Percentiles rank a stretch among this genome's conserved stretches.
phyloP scores from a whole-genome alignment of 2,797 vertebrate species.

The Pelobates cultripes region DNA sequence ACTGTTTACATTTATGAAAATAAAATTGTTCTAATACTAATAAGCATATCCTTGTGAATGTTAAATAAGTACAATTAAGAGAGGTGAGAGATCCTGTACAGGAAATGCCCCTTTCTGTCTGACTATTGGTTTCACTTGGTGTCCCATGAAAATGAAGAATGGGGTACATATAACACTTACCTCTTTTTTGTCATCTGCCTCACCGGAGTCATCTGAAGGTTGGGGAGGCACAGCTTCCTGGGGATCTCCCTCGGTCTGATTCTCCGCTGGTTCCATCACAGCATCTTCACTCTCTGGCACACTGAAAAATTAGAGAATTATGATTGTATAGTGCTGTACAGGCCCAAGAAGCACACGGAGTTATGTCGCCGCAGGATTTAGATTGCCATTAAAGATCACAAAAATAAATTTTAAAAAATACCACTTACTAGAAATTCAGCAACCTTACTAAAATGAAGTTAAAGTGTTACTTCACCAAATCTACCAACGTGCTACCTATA shows the following conservation, averaged over 20 bases:
- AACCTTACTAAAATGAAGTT: too few relatives aligned
- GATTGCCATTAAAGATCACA: too few relatives aligned
- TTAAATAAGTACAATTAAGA: not conserved
- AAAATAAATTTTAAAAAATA: too few relatives aligned
- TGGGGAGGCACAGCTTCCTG: conserved; percentile 32
- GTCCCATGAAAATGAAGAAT: not conserved
- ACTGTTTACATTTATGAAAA: too few relatives aligned
- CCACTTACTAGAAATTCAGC: too few relatives aligned
- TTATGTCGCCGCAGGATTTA: too few relatives aligned
- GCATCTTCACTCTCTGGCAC: conserved; percentile 67
- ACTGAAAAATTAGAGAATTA: conserved; percentile 53
- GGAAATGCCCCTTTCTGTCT: not conserved
- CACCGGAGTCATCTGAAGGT: conserved; percentile 27
- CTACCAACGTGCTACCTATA: too few relatives aligned
- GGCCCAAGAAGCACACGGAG: not conserved
- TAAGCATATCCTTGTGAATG: too few relatives aligned
- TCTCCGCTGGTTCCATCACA: conserved; percentile 67
- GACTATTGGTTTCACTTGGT: not conserved
- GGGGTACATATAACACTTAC: conserved; percentile 59
- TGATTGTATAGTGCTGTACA: not conserved
- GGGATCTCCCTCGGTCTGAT: conserved; percentile 65
- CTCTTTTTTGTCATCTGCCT: conserved; percentile 69
- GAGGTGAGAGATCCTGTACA: conserved; percentile 23
- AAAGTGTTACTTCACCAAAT: too few relatives aligned
- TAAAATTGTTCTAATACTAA: too few relatives aligned